Percentiles rank a stretch among this genome's conserved stretches.
phyloP scores from a whole-genome alignment of 2,888 invertebrate species.

The Epiblema foenella region DNA sequence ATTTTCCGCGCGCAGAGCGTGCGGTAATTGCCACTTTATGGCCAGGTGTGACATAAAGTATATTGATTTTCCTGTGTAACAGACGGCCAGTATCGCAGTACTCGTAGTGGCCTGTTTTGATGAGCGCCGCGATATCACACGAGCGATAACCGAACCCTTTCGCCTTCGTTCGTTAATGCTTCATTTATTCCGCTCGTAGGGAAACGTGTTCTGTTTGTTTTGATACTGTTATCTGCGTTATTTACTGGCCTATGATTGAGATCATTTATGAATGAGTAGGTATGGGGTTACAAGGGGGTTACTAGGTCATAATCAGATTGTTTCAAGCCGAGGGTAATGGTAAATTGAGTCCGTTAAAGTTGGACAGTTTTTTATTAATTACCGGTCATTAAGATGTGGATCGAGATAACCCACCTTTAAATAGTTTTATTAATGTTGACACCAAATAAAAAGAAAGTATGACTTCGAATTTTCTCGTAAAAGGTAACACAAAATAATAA shows the following conservation, averaged over 20 bases:
- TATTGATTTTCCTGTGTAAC: constrained; percentile 19
- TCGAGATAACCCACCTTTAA: too few species aligned
- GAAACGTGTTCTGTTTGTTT: constrained; percentile 33
- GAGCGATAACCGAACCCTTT: constrained; percentile 37
- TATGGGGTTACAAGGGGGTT: neutral
- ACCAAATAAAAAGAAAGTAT: too few species aligned
- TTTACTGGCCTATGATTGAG: constrained; percentile 16
- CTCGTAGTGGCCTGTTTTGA: constrained; percentile 29
- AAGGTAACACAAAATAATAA: too few species aligned
- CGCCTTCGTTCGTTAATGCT: constrained; percentile 33
- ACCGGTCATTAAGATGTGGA: too few species aligned
- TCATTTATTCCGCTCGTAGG: constrained; percentile 42
- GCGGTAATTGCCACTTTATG: too few species aligned
- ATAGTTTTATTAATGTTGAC: too few species aligned
- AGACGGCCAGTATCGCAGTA: constrained; percentile 11
- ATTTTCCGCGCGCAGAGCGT: too few species aligned
- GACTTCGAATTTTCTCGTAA: too few species aligned
- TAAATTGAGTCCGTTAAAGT: too few species aligned
- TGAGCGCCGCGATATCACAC: constrained; percentile 34
- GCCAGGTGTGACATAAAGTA: too few species aligned
- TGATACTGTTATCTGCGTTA: constrained; percentile 32
- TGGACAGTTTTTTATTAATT: too few species aligned
- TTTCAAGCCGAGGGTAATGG: too few species aligned
- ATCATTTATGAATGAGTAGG: neutral
- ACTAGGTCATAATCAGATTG: neutral